Base-by-base conservation (phyloP, 2,797 vertebrate species). In the Clamator glandarius region DNA sequence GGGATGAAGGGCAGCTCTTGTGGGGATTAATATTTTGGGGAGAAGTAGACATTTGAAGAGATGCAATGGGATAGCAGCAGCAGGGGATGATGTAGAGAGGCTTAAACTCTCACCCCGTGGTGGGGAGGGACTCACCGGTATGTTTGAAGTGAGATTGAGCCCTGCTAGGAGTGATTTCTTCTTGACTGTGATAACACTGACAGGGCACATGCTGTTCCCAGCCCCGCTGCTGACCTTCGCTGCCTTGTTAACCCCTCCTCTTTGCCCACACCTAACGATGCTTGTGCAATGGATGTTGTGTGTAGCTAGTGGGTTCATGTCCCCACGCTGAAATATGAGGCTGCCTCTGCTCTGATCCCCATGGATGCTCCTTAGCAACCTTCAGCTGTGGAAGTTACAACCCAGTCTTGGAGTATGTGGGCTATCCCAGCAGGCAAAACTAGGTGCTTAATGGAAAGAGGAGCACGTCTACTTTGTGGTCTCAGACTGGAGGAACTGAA, bases 31-130 rank as follows among this genome's bases (percentile, higher is more conserved):
- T 36, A 1, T 61, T 77, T 39, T 66, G 41, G 28, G 51, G 57
- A 58, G 57, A 26, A 8, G 42, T 44, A 46, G 35, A 23, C 42
- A 63, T 15, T 50, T 80, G 13, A 59, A 39, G 75, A 61, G 44
- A 10, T 46, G 44, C 39, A 59, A 11, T 0, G 0, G n/a, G 8
- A 21, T 0, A 0, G 21, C 31, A 74, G 29, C 57, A 67, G 15
- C 25, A 26, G 14, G 18, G 13, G 1, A 13, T 23, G 16, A 23
- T 58, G 62, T n/a, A 64, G 33, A n/a, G 17, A 29, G 41, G 9
- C n/a, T 87, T 58, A 57, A 73, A 29, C 31, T 74, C 31, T 41
- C 20, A 24, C 39, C 23, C 9, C 0, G 0, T 20, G 20, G 24
- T 2, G 2, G 20, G 15, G 25, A n/a, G 5, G 55, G 19, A 13